Conservation (phyloP, 2,797 vertebrate genomes). For the Xenops minutus region DNA sequence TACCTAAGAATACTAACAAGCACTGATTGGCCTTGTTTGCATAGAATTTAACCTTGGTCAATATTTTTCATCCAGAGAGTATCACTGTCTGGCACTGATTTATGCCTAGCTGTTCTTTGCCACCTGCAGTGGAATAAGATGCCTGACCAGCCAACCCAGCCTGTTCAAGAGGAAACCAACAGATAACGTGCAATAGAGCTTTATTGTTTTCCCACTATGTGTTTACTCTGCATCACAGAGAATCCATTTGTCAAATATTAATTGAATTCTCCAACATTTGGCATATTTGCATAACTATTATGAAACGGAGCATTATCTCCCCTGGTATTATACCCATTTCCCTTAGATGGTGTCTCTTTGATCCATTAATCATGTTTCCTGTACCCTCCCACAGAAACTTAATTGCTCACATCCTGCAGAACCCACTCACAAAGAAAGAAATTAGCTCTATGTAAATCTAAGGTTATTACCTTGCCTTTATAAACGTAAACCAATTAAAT, state of each 20-base stretch:
- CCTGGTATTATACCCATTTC: constrained; percentile 38
- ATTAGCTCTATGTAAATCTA: constrained; percentile 57
- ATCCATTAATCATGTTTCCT: constrained; percentile 62
- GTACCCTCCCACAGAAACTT: constrained; percentile 54
- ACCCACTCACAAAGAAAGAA: constrained; percentile 51
- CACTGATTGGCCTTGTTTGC: fast-evolving
- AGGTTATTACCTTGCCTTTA: constrained; percentile 45
- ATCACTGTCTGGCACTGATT: neutral
- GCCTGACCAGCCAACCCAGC: neutral
- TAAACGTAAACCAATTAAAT: constrained; percentile 45
- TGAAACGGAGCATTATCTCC: constrained; percentile 49
- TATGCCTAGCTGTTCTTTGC: neutral
- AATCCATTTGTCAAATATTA: constrained; percentile 64
- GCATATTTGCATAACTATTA: constrained; percentile 67
- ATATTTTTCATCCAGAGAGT: neutral
- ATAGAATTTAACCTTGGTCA: neutral
- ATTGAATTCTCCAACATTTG: constrained; percentile 67
- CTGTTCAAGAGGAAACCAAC: neutral
- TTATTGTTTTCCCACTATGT: constrained; percentile 34
- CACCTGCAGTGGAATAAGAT: constrained; percentile 26
- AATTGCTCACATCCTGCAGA: constrained; percentile 51
- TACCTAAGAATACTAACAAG: neutral
- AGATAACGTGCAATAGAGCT: neutral
- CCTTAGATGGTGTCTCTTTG: constrained; percentile 54
- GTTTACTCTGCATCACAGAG: constrained; percentile 44